These are phyloP conservation scores for Linurgus olivaceus DNA, from an alignment of 2,797 vertebrate species.

Conservation along the genomic window DNA sequence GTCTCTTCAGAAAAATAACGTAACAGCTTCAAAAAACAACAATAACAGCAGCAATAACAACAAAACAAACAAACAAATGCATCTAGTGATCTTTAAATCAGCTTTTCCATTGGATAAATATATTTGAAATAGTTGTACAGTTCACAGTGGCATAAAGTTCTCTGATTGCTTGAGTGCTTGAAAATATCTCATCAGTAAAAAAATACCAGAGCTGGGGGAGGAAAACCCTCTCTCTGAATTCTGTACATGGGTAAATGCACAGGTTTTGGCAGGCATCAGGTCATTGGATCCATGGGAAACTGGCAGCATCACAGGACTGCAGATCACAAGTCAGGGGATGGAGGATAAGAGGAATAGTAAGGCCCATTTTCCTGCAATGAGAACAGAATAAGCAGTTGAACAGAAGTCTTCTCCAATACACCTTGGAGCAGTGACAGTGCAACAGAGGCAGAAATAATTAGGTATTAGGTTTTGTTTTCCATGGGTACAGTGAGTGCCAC, in stretches of 20 bases:
- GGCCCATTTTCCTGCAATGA: constrained; percentile 86
- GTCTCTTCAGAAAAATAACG: constrained; percentile 36
- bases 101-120: constrained; percentile 73
- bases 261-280: constrained; percentile 61
- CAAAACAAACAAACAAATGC: neutral
- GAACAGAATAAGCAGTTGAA: neutral
- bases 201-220: constrained; percentile 80
- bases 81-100: constrained; percentile 51
- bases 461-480: neutral
- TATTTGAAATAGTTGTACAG: constrained; percentile 72
- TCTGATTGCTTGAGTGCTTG: constrained; percentile 74
- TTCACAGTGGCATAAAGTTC: constrained; percentile 73
- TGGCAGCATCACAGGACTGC: constrained; percentile 39
- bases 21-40: constrained; percentile 32
- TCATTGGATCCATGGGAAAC: constrained; percentile 50
- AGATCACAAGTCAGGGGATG: constrained; percentile 86
- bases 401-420: neutral
- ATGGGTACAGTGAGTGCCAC: neutral
- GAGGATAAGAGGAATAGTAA: constrained; percentile 77
- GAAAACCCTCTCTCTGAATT: constrained; percentile 78
- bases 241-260: constrained; percentile 72
- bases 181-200: constrained; percentile 80
- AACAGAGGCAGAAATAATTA: neutral
- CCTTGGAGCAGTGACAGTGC: neutral
- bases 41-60: neutral